Percentiles rank a stretch among this genome's conserved stretches.
These are phyloP conservation scores for Rhingia campestris DNA, from an alignment of 2,888 invertebrate genomes.

Conservation along the genomic window DNA sequence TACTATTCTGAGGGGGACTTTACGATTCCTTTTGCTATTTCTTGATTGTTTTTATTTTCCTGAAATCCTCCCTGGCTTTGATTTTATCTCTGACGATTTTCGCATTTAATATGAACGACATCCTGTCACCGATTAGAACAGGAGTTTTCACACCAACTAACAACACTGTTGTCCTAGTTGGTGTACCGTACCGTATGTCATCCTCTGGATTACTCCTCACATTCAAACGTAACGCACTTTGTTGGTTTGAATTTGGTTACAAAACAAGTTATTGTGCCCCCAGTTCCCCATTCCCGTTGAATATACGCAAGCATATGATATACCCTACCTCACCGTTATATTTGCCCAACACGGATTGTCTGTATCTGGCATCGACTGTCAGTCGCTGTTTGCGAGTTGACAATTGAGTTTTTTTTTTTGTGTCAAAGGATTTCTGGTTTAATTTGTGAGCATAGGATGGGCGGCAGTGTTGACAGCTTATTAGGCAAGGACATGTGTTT, in stretches of 20 bases:
- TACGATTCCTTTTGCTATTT: conserved; percentile 7
- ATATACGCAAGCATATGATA: background rate
- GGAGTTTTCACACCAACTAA: conserved; percentile 29
- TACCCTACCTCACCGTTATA: conserved; percentile 7
- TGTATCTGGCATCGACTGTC: conserved; percentile 15
- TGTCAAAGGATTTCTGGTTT: conserved; percentile 64
- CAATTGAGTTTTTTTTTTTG: conserved; percentile 52
- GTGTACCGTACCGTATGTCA: background rate
- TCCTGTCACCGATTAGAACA: conserved; percentile 48
- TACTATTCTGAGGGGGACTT: background rate
- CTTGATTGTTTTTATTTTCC: background rate
- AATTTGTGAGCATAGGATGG: conserved; percentile 52
- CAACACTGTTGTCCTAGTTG: background rate
- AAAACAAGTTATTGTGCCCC: conserved; percentile 20
- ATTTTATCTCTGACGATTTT: conserved; percentile 2
- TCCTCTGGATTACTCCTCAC: background rate
- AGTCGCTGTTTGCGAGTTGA: conserved; percentile 50
- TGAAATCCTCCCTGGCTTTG: background rate
- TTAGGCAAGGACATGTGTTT: conserved; percentile 66
- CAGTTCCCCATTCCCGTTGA: background rate
- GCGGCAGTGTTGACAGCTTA: conserved; percentile 68
- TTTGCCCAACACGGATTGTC: background rate
- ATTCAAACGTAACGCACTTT: conserved; percentile 33
- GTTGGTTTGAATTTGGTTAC: conserved; percentile 12
- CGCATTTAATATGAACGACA: conserved; percentile 41